Evolutionary conservation across 2,797 vertebrate genomes (phyloP).

Genomic region (Geotrypetes seraphini): DNA sequence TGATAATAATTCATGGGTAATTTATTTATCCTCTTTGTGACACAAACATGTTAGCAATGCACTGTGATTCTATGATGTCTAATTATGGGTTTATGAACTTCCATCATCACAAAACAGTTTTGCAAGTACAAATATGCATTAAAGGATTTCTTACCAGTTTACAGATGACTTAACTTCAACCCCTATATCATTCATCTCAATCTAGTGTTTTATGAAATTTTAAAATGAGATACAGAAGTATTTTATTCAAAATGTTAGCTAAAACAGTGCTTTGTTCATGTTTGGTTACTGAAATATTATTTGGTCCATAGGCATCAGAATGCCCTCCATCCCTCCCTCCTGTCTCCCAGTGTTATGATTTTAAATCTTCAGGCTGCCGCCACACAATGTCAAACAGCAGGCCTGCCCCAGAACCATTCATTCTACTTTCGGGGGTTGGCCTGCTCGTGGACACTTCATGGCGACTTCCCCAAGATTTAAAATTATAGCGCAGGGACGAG

Average conservation of each 20-base stretch:
- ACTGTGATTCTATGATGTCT: not conserved
- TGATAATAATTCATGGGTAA: not conserved
- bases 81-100: slow-evolving; percentile 1
- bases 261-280: too few species aligned
- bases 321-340: too few species aligned
- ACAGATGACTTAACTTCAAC: not conserved
- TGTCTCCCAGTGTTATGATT: too few species aligned
- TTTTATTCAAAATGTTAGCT: not conserved
- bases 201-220: not conserved
- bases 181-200: not conserved
- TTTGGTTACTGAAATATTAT: too few species aligned
- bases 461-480: too few species aligned
- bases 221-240: not conserved
- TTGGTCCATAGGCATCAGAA: too few species aligned
- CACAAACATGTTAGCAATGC: not conserved
- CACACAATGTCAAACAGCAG: too few species aligned
- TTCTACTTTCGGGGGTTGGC: too few species aligned
- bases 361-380: too few species aligned
- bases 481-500: too few species aligned
- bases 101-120: slow-evolving; percentile 1
- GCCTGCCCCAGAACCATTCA: too few species aligned
- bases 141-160: not conserved
- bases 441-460: too few species aligned
- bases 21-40: not conserved
- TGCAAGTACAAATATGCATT: slow-evolving; percentile 10